Conservation (phyloP, 2,888 invertebrate genomes). For the Apoda limacodes region DNA sequence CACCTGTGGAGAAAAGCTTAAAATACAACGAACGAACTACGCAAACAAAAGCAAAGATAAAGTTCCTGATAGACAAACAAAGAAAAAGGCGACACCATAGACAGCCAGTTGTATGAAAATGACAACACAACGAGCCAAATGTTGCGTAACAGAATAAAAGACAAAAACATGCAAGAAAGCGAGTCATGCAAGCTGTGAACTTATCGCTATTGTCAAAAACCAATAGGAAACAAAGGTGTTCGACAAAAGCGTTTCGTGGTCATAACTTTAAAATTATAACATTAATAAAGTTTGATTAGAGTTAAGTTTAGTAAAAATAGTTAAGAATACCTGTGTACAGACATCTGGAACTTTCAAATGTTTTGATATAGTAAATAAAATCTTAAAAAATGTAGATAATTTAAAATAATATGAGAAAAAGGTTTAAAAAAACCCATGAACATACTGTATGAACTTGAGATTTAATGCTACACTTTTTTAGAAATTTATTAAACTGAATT, state of each 20-base stretch:
- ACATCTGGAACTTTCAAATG: too few relatives aligned
- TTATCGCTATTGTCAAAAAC: constrained; percentile 32
- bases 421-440: too few relatives aligned
- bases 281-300: constrained; percentile 21
- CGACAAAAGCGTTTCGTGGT: constrained; percentile 24
- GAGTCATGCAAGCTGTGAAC: constrained; percentile 40
- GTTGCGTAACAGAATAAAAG: constrained; percentile 37
- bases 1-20: constrained; percentile 34
- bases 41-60: constrained; percentile 46
- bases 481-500: too few relatives aligned
- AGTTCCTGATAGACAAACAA: constrained; percentile 30
- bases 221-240: too few relatives aligned
- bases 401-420: too few relatives aligned
- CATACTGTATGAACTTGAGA: too few relatives aligned
- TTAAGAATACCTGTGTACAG: too few relatives aligned
- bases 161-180: constrained; percentile 49
- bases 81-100: constrained; percentile 34
- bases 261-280: constrained; percentile 24
- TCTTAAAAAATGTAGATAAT: too few relatives aligned
- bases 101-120: constrained; percentile 50
- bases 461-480: too few relatives aligned
- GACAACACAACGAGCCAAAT: constrained; percentile 55
- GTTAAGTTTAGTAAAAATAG: constrained; percentile 28
- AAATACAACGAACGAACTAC: constrained; percentile 35
- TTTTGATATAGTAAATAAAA: too few relatives aligned